Base-by-base conservation (phyloP, 1,140 invertebrate species). In the Calycopis cecrops region DNA sequence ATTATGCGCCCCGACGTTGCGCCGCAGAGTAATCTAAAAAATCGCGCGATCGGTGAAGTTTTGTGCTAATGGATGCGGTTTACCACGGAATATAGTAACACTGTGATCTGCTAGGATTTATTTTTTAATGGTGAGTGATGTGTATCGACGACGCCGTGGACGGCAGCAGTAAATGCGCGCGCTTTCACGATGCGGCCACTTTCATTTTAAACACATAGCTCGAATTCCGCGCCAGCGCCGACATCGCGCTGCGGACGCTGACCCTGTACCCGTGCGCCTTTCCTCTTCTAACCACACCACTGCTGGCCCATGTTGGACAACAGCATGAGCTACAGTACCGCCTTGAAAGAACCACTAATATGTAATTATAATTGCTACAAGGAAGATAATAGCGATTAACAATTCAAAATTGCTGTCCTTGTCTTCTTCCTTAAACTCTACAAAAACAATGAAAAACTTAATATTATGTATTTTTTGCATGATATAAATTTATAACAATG, bases 131-230 rank as follows among this genome's bases (percentile, higher is more conserved):
- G 83, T 86, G 70, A 86, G 83, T 84, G 67, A 48, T 21, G 59
- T 68, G 63, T 50, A 42, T 59, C 60, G 55, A 66, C 62, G 65
- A 58, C 69, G 58, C 59, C 51, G 52, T 65, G 67, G 63, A 70
- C 55, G 61, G 57, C 63, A 54, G 55, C 63, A 57, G 69, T 72
- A 67, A 76, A 77, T 79, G 78, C 78, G 83, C 78, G 83, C 81
- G 83, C 83, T 87, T 87, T 87, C 83, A 82, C 83, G 79, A 77
- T 79, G 70, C 73, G 76, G 76, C 78, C 78, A 85, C 83, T 85
- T 85, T 85, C 82, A 83, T 81, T 85, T 86, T 76, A 85, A 82
- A 85, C 78, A 81, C 83, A 86, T 86, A 83, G 74, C 75, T 85
- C 71, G 78, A 79, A 86, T 86, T 86, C 83, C 83, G 73, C 75